Evolutionary conservation across 2,113 vertebrate genomes (phyloP), one percentile per base, ranked within the genome.

Genomic region (Cheirogaleus medius): DNA sequence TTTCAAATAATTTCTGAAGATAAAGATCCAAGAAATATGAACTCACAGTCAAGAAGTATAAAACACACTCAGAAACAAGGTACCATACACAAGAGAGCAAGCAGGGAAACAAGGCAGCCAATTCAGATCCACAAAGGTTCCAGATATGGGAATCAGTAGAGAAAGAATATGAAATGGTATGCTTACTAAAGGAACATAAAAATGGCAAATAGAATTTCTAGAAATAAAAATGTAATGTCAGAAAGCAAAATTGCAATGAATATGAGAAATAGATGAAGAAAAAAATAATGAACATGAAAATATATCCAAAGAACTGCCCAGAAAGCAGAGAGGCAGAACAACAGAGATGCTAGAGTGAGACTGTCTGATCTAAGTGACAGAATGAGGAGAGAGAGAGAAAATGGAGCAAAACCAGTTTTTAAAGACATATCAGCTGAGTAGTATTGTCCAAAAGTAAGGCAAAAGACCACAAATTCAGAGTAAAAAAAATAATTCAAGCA

Each of bases 181-280:
- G 1, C 42, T 42, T 66, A 44, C 39, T 37, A 39, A n/a, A n/a
- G n/a, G n/a, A n/a, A n/a, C 60, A 21, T 44, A 25, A 56, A 39
- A 49, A 49, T 49, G 47, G 34, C 34, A 58, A 76, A 66, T 14
- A 80, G 60, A 77, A 66, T 89, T 63, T 85, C 52, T 81, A 81
- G 25, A 82, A 91, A 85, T 88, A 44, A 87, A 68, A 95, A 82
- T 39, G 52, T 20, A n/a, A 84, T 81, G 49, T 95, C 74, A 77
- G 42, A 90, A 86, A 92, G 18, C 5, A 73, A 90, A 83, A 60
- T 3, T 17, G 32, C 44, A 87, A 37, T 47, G 29, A 44, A 49
- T 90, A 18, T 56, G 47, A 91, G 20, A 85, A 37, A 27, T 15
- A 82, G 52, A n/a, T 80, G 11, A 64, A 68, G 74, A 81, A 27